Evolutionary conservation across 2,113 vertebrate species (phyloP), one percentile per base, ranked within the genome.

Genomic region (Gavia stellata): DNA sequence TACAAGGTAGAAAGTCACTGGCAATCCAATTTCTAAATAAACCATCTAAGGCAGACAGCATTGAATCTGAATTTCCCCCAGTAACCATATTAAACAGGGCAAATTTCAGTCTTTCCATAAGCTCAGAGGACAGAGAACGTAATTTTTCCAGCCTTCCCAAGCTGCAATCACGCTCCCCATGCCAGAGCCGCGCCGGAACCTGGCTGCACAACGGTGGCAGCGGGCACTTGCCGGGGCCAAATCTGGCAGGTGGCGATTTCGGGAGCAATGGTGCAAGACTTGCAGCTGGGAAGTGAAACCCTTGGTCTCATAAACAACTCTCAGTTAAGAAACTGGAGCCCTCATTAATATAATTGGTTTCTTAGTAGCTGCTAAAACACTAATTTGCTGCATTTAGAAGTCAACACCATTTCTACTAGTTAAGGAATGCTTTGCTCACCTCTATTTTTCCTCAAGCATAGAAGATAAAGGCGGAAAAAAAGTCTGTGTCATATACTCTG

Each of bases 191-290:
- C 2, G 4, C 36, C 5, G 3, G 66, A 33, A 85, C 28, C 19
- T 19, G 7, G 1, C 67, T 25, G 33, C 31, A 45, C 3, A 2
- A 0, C 0, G 0, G 53, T 3, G 1, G 38, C 73, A 86, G 68
- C 1, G 6, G 66, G 28, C 34, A 15, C 7, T 36, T 68, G 18
- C 8, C 2, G 18, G 52, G 47, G 33, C 53, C 75, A 61, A 50
- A n/a, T 15, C 52, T 42, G 82, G 79, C 94, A 95, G 91, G 63
- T 91, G 88, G 49, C 63, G 26, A 53, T 90, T 88, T 66, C 12
- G 0, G 83, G n/a, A 77, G 45, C 45, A 53, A 7, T 4, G 31
- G 66, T 72, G 92, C 56, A 63, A 90, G 53, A 85, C 38, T 49
- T 49, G 58, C 44, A 61, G 82, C 0, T 5, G 34, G 44, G 80